These are phyloP conservation scores for Solenopsis invicta DNA, from an alignment of 1,140 invertebrate species.

Conservation along the genomic window DNA sequence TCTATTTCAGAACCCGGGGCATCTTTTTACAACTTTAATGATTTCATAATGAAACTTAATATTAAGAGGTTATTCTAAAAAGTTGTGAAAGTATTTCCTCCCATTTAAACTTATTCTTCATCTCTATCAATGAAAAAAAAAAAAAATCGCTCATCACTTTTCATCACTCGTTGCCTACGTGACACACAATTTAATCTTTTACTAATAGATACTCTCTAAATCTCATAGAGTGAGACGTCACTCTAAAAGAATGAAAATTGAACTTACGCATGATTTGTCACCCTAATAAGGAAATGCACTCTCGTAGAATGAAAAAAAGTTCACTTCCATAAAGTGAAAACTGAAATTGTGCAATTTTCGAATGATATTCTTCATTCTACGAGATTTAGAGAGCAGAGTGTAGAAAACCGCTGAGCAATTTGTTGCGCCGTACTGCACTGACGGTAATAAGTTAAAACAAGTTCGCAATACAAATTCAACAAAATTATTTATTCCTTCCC, in stretches of 20 bases:
- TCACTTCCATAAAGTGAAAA: no score
- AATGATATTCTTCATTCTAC: no score
- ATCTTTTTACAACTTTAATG: conserved; percentile 13
- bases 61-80: background rate
- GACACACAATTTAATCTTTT: background rate
- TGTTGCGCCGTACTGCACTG: background rate
- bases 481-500: background rate
- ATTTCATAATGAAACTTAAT: conserved; percentile 15
- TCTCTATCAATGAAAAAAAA: conserved; percentile 1
- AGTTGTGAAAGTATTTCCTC: background rate
- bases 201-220: background rate
- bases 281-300: no score
- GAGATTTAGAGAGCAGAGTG: background rate
- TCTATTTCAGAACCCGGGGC: background rate
- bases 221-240: no score
- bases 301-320: no score
- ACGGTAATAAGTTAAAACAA: background rate
- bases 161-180: background rate
- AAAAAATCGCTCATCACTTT: background rate
- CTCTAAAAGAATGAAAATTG: no score
- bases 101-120: background rate
- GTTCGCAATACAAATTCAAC: background rate
- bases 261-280: no score
- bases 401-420: background rate
- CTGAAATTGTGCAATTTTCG: no score